Conservation (phyloP, 2,113 vertebrate genomes). For the Phalacrocorax brasilianus region DNA sequence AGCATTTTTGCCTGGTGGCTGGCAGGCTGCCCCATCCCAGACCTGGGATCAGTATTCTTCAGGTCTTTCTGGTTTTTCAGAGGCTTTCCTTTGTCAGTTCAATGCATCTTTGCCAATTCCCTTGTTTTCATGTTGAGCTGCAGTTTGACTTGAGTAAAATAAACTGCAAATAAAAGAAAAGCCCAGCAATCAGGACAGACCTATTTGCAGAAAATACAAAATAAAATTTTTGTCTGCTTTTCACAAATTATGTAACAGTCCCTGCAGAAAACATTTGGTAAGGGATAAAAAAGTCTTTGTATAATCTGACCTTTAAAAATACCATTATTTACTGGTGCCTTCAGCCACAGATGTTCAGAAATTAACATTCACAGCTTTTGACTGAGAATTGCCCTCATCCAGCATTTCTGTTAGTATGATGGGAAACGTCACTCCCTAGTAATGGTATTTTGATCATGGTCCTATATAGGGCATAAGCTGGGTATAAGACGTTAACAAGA, state of each 20-base stretch:
- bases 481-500: not conserved
- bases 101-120: not conserved
- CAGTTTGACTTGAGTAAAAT: not conserved
- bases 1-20: not conserved
- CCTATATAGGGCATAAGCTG: not conserved
- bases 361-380: not conserved
- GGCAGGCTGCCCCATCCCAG: not conserved
- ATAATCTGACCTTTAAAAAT: conserved; percentile 23
- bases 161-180: not conserved
- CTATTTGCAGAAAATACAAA: not conserved
- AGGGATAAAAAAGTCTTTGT: not conserved
- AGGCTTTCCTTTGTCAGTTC: not conserved
- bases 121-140: not conserved
- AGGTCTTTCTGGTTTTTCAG: not conserved
- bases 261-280: conserved; percentile 7
- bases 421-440: not conserved
- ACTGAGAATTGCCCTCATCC: not conserved
- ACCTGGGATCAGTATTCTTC: not conserved
- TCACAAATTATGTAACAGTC: not conserved
- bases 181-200: not conserved
- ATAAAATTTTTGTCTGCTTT: not conserved
- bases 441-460: not conserved
- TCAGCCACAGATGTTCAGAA: conserved; percentile 20
- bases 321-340: not conserved
- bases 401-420: not conserved